Base-by-base conservation (phyloP, 2,888 invertebrate genomes). In the Leistus spinibarbis region DNA sequence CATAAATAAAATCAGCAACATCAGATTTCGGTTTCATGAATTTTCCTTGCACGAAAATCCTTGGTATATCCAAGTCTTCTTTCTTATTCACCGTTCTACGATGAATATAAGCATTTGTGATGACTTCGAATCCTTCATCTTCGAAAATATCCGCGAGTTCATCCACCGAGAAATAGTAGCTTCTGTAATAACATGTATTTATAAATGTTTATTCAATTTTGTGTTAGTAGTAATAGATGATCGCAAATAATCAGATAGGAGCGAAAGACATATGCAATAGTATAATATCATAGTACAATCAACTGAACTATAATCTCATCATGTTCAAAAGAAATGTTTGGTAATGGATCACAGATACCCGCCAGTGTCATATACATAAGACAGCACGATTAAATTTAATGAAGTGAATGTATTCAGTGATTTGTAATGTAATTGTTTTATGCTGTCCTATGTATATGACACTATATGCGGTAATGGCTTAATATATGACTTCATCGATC, bases 31-130 rank as follows among this genome's bases (percentile, higher is more conserved):
- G 77, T 81, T 92, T 94, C 27, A 82, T 85, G 81, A 95, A 95
- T 88, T 95, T 95, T 3, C 92, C 95, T 86, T 99, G 99, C 0
- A 99, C 90, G 87, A 98, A 99, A 80, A 96, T 93, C 77, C 99
- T 89, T 0, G 95, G 95, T 0, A 96, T 97, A 88, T 96, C 92
- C 64, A 99, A 88, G 9, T 93, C 93, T 86, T 98, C 96, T 82
- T 98, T 98, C 70, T 93, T 88, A 86, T 99, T 99, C 0, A 97
- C 88, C 0, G 99, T 99, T 70, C 96, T 89, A 40, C 97, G 88
- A 80, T 96, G 91, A 1, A 99, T 89, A 84, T 98, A 99, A 0
- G 89, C 89, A 82, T 93, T 94, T 71, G 86, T 86, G 0, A 90
- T 79, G 1, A 91, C 87, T 79, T 91, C 86, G 84, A 96, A 97